These are phyloP conservation scores for Leptinotarsa lineolata DNA, from an alignment of 1,140 invertebrate species.

Conservation along the genomic window DNA sequence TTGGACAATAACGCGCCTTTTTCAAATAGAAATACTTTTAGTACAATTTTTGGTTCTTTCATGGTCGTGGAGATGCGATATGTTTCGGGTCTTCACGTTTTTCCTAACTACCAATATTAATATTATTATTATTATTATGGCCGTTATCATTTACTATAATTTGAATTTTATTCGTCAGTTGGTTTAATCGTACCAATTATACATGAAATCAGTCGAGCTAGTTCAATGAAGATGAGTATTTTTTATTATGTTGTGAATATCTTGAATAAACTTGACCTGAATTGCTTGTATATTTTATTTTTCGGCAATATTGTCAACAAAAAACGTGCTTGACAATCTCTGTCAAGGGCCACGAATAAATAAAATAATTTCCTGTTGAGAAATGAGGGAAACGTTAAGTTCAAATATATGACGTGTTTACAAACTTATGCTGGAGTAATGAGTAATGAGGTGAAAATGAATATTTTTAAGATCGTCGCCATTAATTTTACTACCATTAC, in stretches of 20 bases:
- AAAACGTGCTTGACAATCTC: not conserved
- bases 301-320: not conserved
- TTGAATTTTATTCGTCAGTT: not conserved
- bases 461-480: not conserved
- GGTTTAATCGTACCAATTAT: not conserved
- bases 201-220: not conserved
- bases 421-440: not conserved
- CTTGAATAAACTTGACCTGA: not conserved
- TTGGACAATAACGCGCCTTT: too few relatives aligned
- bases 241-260: not conserved
- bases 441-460: not conserved
- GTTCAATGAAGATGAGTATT: not conserved
- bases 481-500: not conserved
- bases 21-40: too few relatives aligned
- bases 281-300: not conserved
- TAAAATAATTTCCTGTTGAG: slow-evolving; percentile 1
- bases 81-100: too few relatives aligned
- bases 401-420: not conserved
- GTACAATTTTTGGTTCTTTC: too few relatives aligned
- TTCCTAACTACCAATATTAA: too few relatives aligned
- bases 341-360: not conserved
- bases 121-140: not conserved
- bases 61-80: too few relatives aligned
- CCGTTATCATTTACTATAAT: not conserved
- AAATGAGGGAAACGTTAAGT: not conserved